phyloP scores from a whole-genome alignment of 1,140 invertebrate species.

The Luehdorfia chinensis region DNA sequence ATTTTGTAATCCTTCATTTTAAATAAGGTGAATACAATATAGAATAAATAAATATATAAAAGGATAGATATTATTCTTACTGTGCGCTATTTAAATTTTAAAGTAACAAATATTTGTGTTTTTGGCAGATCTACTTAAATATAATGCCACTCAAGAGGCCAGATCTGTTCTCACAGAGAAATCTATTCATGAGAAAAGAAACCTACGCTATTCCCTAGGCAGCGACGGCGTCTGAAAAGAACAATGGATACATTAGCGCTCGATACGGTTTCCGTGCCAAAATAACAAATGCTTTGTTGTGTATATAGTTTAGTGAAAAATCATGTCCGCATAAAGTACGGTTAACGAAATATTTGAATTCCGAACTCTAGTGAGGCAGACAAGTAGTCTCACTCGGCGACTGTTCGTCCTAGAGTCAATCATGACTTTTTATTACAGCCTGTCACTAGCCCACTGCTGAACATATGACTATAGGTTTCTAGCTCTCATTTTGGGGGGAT shows the following conservation, averaged over 20 bases:
- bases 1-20: no score
- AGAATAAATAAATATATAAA: no score
- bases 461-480: no score
- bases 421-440: not conserved
- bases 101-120: not conserved
- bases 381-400: not conserved
- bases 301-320: not conserved
- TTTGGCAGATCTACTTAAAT: not conserved
- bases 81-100: no score
- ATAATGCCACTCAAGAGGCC: not conserved
- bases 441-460: no score
- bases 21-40: no score
- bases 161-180: not conserved
- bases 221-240: conserved; percentile 2
- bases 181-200: conserved; percentile 4
- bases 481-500: no score
- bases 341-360: no score
- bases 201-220: not conserved
- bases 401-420: not conserved
- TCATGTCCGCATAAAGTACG: not conserved
- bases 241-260: conserved; percentile 18
- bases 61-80: no score
- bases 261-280: conserved; percentile 14
- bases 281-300: conserved; percentile 10
- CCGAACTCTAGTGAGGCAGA: no score